Evolutionary conservation across 2,113 vertebrate genomes (phyloP), one percentile per base, ranked within the genome.

Genomic region (Indicator maculatus): DNA sequence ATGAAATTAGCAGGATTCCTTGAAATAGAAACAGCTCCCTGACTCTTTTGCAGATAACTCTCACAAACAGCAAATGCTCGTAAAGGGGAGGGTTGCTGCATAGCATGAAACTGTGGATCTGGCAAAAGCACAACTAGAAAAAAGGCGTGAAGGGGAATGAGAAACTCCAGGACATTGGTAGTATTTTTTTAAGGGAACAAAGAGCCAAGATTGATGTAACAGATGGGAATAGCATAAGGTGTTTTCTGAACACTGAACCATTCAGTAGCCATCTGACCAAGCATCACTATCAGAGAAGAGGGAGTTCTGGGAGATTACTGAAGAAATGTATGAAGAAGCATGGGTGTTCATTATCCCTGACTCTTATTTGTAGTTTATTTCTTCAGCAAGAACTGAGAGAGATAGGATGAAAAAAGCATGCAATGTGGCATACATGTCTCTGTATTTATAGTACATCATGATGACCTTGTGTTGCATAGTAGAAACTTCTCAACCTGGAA

Each of bases 1-100:
- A 87, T 72, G 11, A 93, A 95, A 91, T 92, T 65, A 93, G 74
- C 27, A 87, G 61, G 91, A 82, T 87, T 86, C 18, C 50, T 87
- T 93, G 63, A 95, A 87, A 91, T 12, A 82, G 33, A 79, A 93
- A 63, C 5, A 64, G 19, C 4, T 80, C 14, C n/a, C 53, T 75
- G 53, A 69, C 2, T 3, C 8, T 84, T 92, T 89, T 84, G 58
- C 50, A 85, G 79, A 53, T 69, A 86, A 59, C 11, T 50, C 55
- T 88, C 36, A 72, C 20, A 84, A 81, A 7, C 38, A 86, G 21
- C 31, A 84, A 75, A 89, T 67, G n/a, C 23, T 73, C 9, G 81
- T 27, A 82, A 60, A 69, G 6, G 8, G 10, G 5, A 56, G 23
- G 4, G 21, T n/a, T 84, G 26, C 44, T 92, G 33, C 13, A 7